Conservation (phyloP, 2,888 invertebrate species). For the Nymphalis polychloros region DNA sequence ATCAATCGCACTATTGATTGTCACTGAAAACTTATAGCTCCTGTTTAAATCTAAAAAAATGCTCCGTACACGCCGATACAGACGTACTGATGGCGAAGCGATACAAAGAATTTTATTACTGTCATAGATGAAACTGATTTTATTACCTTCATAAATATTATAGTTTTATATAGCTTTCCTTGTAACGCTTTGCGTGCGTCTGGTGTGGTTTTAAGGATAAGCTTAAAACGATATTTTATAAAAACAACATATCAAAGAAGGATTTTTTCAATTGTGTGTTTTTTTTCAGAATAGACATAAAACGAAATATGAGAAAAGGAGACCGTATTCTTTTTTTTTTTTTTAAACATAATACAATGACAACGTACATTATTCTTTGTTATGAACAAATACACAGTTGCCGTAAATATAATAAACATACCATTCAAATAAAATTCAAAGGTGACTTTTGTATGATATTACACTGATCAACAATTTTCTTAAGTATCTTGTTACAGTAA, state of each 20-base stretch:
- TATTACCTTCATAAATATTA: conserved; percentile 40
- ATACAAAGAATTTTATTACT: conserved; percentile 34
- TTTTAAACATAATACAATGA: too few relatives aligned
- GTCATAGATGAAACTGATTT: conserved; percentile 35
- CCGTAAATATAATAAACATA: not conserved
- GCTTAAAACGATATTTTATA: not conserved
- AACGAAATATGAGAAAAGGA: too few relatives aligned
- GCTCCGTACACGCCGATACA: conserved; percentile 26
- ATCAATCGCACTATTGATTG: conserved; percentile 75
- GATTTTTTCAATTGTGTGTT: too few relatives aligned
- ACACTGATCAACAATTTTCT: conserved; percentile 56
- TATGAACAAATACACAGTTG: not conserved
- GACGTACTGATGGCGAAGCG: conserved; percentile 28
- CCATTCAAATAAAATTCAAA: not conserved
- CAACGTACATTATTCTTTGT: not conserved
- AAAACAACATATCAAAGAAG: too few relatives aligned
- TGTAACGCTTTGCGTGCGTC: not conserved
- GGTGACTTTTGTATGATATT: conserved; percentile 47
- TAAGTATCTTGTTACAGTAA: conserved; percentile 55
- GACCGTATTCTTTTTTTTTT: too few relatives aligned
- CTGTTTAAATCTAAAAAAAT: conserved; percentile 51
- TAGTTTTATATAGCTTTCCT: conserved; percentile 42
- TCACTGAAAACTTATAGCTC: conserved; percentile 54
- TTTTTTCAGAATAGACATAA: too few relatives aligned
- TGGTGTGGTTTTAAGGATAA: not conserved